Evolutionary conservation across 2,113 vertebrate genomes (phyloP).

Genomic region (Entosphenus tridentatus): DNA sequence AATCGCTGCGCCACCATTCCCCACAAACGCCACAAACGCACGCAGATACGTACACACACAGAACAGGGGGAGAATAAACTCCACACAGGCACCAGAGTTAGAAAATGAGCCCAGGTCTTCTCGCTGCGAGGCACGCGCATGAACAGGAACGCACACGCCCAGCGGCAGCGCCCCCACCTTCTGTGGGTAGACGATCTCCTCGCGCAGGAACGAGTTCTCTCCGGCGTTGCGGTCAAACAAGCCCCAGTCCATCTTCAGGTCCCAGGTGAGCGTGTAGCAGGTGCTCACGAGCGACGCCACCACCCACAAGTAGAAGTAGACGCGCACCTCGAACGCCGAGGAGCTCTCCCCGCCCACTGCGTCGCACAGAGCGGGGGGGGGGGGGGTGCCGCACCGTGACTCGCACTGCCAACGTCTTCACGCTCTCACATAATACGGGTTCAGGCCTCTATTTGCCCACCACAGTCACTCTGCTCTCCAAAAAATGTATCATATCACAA

Average conservation of each 20-base stretch:
- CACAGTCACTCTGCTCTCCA: too few species aligned
- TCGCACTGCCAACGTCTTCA: too few species aligned
- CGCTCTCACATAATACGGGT: too few species aligned
- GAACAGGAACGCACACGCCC: too few species aligned
- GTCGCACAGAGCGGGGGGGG: background rate
- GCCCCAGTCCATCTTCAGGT: slow-evolving; percentile 98
- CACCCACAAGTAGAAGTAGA: slow-evolving; percentile 90
- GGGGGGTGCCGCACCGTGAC: too few species aligned
- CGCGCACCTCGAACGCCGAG: slow-evolving; percentile 27
- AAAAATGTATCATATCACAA: too few species aligned
- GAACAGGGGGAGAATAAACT: slow-evolving; percentile 9
- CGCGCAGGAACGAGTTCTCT: slow-evolving; percentile 85
- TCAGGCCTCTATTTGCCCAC: too few species aligned
- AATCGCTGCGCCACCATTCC: too few species aligned
- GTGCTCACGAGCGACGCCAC: slow-evolving; percentile 63
- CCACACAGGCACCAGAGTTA: background rate
- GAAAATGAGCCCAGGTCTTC: too few species aligned
- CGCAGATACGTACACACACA: too few species aligned
- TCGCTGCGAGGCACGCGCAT: too few species aligned
- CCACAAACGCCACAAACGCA: too few species aligned
- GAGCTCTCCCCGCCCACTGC: background rate
- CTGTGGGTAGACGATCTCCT: slow-evolving; percentile 95
- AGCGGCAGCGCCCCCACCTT: slow-evolving; percentile 32
- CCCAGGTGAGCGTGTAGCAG: slow-evolving; percentile 90
- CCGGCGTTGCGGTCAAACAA: slow-evolving; percentile 86